Conservation (phyloP, 2,888 invertebrate genomes). For the Coelopa pilipes region DNA sequence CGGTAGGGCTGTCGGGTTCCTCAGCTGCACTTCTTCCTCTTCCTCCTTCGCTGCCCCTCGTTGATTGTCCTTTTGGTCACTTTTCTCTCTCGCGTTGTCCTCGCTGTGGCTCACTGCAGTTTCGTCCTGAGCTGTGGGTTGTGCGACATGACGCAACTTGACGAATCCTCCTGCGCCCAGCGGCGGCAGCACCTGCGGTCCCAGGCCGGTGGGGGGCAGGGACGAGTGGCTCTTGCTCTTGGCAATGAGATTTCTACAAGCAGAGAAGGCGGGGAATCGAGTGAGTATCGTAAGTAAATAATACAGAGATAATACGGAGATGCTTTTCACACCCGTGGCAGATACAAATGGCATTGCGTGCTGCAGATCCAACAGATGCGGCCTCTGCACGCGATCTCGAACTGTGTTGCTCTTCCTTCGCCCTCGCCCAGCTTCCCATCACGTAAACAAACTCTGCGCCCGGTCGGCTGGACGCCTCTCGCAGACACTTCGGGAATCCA, state of each 20-base stretch:
- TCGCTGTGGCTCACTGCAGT: conserved; percentile 5
- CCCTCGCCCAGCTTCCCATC: too few relatives aligned
- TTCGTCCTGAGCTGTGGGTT: conserved; percentile 1
- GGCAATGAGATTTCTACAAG: conserved; percentile 62
- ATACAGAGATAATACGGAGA: too few relatives aligned
- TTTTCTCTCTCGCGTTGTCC: conserved; percentile 14
- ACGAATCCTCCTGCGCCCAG: conserved; percentile 60
- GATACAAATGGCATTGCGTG: too few relatives aligned
- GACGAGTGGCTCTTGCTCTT: conserved; percentile 67
- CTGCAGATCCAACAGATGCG: too few relatives aligned
- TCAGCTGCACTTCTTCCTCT: conserved; percentile 45
- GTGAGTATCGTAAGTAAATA: too few relatives aligned
- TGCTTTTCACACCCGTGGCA: too few relatives aligned
- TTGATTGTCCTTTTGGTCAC: conserved; percentile 1
- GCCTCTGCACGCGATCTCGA: too few relatives aligned
- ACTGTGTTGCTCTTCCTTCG: too few relatives aligned
- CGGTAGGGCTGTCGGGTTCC: conserved; percentile 55
- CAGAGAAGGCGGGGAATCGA: conserved; percentile 24
- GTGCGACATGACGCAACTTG: conserved; percentile 63
- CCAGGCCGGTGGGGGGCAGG: conserved; percentile 55
- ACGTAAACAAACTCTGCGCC: too few relatives aligned
- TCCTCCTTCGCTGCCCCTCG: conserved; percentile 33
- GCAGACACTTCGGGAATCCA: too few relatives aligned
- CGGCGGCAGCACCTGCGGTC: conserved; percentile 60
- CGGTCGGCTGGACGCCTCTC: too few relatives aligned